Evolutionary conservation across 2,113 vertebrate genomes (phyloP).

Genomic region (Cephalopterus ornatus): DNA sequence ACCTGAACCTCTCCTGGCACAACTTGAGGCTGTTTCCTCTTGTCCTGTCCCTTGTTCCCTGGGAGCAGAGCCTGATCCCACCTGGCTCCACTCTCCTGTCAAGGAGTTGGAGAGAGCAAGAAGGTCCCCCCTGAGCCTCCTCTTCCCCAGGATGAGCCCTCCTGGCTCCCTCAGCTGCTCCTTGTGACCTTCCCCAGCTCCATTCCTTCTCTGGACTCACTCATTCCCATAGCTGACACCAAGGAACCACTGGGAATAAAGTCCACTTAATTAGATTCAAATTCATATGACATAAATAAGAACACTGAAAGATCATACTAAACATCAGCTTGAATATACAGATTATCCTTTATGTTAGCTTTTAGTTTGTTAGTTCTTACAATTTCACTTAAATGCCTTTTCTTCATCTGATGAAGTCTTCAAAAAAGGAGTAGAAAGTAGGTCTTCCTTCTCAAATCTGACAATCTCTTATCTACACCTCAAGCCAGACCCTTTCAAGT

Average conservation of each 20-base stretch:
- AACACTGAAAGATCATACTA: neutral
- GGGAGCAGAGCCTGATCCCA: neutral
- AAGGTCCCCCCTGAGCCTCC: neutral
- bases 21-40: accelerated
- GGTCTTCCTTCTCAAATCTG: neutral
- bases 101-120: neutral
- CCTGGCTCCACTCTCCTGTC: neutral
- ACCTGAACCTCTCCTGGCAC: neutral
- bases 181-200: neutral
- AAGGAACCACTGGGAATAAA: neutral
- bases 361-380: neutral
- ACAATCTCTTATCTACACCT: neutral
- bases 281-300: neutral
- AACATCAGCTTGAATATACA: neutral
- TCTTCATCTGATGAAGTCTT: neutral
- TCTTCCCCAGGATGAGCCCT: neutral
- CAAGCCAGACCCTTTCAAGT: neutral
- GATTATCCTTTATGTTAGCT: neutral
- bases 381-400: neutral
- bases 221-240: neutral
- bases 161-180: neutral
- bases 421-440: neutral
- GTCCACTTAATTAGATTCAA: neutral
- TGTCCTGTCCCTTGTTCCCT: neutral
- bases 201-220: neutral